phyloP scores from a whole-genome alignment of 2,113 vertebrate species.

The Peromyscus californicus region DNA sequence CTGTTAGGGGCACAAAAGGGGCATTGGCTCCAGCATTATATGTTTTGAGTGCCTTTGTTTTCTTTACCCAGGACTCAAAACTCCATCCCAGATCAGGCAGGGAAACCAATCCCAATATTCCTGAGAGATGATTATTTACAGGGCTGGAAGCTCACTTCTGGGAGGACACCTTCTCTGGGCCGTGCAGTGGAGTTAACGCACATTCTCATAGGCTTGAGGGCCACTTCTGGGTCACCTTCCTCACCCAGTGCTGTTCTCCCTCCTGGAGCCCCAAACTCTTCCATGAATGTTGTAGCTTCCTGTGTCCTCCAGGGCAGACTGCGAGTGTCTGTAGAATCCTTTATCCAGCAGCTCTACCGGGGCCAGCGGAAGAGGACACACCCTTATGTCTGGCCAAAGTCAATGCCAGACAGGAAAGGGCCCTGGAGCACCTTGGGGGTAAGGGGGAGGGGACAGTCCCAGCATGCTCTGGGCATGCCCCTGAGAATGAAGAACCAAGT shows the following conservation, averaged over 20 bases:
- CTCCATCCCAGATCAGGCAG: not conserved
- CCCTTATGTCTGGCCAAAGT: not conserved
- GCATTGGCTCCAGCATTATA: not conserved
- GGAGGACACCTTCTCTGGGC: not conserved
- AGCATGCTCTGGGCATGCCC: not conserved
- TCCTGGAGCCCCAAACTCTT: not conserved
- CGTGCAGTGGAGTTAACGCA: rapidly evolving
- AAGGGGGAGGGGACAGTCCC: not conserved
- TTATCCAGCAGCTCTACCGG: not conserved
- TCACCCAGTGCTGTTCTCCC: not conserved
- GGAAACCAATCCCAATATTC: not conserved
- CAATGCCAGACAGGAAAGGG: not conserved
- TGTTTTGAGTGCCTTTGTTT: not conserved
- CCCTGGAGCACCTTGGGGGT: not conserved
- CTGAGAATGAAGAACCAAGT: not conserved
- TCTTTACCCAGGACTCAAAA: not conserved
- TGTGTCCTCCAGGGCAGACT: not conserved
- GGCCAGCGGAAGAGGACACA: not conserved
- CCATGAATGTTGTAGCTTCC: not conserved
- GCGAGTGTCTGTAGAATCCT: not conserved
- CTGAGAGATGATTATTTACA: not conserved
- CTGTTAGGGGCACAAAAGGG: not conserved
- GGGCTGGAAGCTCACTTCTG: not conserved
- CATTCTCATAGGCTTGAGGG: not conserved
- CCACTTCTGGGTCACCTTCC: not conserved